Evolutionary conservation across 1,140 invertebrate species (phyloP), one percentile per base, ranked within the genome.

Genomic region (Trinorchestia longiramus): DNA sequence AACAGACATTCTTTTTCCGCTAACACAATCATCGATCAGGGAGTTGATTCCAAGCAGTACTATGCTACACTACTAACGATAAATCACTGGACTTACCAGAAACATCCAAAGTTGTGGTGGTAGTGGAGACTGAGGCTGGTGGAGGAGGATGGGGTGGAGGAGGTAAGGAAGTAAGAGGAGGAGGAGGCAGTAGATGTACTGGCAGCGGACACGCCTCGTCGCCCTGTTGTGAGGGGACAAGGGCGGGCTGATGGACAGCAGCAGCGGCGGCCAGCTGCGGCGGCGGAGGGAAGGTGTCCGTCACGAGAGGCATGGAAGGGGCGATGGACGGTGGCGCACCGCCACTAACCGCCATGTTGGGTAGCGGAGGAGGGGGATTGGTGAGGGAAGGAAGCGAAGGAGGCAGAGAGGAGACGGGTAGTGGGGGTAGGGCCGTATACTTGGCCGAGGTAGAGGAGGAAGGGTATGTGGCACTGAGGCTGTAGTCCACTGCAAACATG

Each of bases 401-500:
- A 45, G 92, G 92, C 92, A 94, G 44, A 45, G 92, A 94, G 15
- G 92, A 94, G 41, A 94, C 92, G 8, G 92, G 92, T 40, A 94
- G 44, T n/a, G 92, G 92, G 47, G 92, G 92, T 11, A 94, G 44
- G 19, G 92, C 92, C 19, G 92, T 94, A n/a, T 94, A 94, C 41
- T 94, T 94, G 44, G 44, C 44, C 3, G 88, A 91, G 41, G 88
- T 42, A 19, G 88, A 43, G 44, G 92, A 94, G 11, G 92, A n/a
- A 45, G 92, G 40, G 92, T 45, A 94, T 1, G 92, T 94, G 92
- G 92, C 92, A 94, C 43, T 47, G 43, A 94, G 92, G 40, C 92
- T 94, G 97, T 99, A 99, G 92, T 94, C 92, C 96, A 99, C 99
- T 95, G 98, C 98, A 97, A 99, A 99, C 97, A 99, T 98, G 28